Percentiles rank a stretch among this genome's conserved stretches.
These are phyloP conservation scores for Chrysemys picta DNA, from an alignment of 2,113 vertebrate species.

Conservation along the genomic window DNA sequence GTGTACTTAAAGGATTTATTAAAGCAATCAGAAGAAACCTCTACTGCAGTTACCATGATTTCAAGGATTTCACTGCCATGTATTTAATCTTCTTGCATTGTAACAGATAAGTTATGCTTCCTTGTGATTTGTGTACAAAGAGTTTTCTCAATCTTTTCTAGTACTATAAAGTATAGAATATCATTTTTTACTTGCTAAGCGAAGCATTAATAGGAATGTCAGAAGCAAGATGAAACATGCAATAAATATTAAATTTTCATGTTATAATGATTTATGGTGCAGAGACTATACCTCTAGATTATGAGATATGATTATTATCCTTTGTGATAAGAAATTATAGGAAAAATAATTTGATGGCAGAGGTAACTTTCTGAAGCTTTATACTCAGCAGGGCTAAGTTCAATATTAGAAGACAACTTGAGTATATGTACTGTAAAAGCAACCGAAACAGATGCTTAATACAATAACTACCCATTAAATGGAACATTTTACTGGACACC, in stretches of 20 bases:
- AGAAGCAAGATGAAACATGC: constrained; percentile 59
- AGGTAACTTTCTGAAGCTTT: constrained; percentile 33
- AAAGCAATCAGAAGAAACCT: constrained; percentile 74
- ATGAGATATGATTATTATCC: constrained; percentile 59
- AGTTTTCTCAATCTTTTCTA: constrained; percentile 74
- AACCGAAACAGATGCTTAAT: background rate
- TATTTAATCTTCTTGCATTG: constrained; percentile 76
- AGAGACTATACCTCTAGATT: constrained; percentile 52
- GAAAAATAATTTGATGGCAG: constrained; percentile 31
- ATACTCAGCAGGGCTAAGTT: background rate
- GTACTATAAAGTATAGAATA: constrained; percentile 45
- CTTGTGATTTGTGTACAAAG: constrained; percentile 77
- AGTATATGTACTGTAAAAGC: background rate
- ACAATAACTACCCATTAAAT: background rate
- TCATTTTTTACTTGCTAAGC: constrained; percentile 66
- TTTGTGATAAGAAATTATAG: constrained; percentile 51
- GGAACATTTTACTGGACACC: background rate
- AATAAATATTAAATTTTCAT: constrained; percentile 75
- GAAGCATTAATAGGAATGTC: constrained; percentile 70
- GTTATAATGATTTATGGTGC: constrained; percentile 63
- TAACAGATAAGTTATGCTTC: constrained; percentile 76
- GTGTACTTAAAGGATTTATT: constrained; percentile 81
- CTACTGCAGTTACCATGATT: constrained; percentile 73
- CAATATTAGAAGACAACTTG: background rate
- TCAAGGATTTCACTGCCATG: constrained; percentile 73